These are phyloP conservation scores for Guaruba guarouba DNA, from an alignment of 2,113 vertebrate genomes.

Conservation along the genomic window DNA sequence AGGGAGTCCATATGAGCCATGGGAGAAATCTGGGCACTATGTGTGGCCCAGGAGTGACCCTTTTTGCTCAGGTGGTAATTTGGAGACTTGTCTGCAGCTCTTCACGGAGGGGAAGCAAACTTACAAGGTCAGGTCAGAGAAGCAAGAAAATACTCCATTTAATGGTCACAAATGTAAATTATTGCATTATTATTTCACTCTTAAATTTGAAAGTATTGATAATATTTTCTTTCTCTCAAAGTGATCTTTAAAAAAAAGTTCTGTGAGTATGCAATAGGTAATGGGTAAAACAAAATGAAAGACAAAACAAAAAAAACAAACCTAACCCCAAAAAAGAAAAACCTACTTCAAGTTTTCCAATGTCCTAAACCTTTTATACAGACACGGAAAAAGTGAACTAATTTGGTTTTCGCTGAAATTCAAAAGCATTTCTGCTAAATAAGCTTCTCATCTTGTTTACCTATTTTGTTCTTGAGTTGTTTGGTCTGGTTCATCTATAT, in stretches of 20 bases:
- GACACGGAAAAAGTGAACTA: background rate
- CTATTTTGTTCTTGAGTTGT: conserved; percentile 13
- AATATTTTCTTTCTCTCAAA: background rate
- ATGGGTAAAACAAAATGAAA: background rate
- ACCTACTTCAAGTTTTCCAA: background rate
- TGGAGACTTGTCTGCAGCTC: background rate
- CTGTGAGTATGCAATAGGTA: background rate
- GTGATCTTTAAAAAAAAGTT: background rate
- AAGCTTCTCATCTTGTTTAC: background rate
- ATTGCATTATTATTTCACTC: background rate
- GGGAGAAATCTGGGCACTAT: background rate
- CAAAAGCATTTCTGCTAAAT: background rate
- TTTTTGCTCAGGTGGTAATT: background rate
- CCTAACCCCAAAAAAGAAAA: background rate
- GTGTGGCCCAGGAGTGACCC: background rate
- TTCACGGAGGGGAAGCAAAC: background rate
- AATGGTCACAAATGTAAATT: background rate
- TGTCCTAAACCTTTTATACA: background rate
- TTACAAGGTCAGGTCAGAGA: background rate
- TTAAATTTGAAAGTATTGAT: background rate
- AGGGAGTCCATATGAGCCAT: background rate
- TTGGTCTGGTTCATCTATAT: conserved; percentile 29
- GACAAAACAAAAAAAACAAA: background rate
- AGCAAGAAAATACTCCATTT: background rate
- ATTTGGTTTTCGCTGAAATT: background rate